Evolutionary conservation across 2,797 vertebrate genomes (phyloP), one percentile per base, ranked within the genome.

Genomic region (Catamblyrhynchus diadema): DNA sequence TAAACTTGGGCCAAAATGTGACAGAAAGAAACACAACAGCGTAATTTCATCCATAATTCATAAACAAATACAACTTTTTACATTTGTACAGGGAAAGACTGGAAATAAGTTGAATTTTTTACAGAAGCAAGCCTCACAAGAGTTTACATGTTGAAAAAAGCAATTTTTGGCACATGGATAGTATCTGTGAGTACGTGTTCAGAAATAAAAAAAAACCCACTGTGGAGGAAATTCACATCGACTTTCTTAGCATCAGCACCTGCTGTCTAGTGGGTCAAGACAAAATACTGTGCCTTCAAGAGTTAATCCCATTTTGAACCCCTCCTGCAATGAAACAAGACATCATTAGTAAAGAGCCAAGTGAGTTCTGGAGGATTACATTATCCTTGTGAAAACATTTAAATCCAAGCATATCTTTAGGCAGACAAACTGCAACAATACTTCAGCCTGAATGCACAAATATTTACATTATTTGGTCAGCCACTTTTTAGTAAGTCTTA

Each of bases 271-370:
- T 18, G 99, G 99, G 96, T 99, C 99, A 86, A 99, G 98, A 95
- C 99, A 98, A 98, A 99, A 99, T 56, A 99, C 98, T n/a, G 99
- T 98, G 97, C 99, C 99, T 99, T 99, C 99, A 82, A 99, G 97
- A 95, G 99, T 99, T 96, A 99, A 98, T 99, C 99, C 99, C 99
- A 99, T 99, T 99, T 99, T 99, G 99, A 99, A 99, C 99, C 99
- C 99, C 99, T 99, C 99, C 99, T 99, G 98, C 47, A 98, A 98
- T 86, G 97, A 79, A 98, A 96, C 54, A 86, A 90, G 69, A 94
- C 48, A 88, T 4, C 33, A 47, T 85, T 72, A 96, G 84, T 21
- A 57, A 39, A 90, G 66, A 88, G 14, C 30, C 88, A 66, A 91
- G 65, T 33, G 44, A 24, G 44, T 35, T 53, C n/a, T 75, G 28